Conservation (phyloP, 2,888 invertebrate species). For the Spicauda simplicius region DNA sequence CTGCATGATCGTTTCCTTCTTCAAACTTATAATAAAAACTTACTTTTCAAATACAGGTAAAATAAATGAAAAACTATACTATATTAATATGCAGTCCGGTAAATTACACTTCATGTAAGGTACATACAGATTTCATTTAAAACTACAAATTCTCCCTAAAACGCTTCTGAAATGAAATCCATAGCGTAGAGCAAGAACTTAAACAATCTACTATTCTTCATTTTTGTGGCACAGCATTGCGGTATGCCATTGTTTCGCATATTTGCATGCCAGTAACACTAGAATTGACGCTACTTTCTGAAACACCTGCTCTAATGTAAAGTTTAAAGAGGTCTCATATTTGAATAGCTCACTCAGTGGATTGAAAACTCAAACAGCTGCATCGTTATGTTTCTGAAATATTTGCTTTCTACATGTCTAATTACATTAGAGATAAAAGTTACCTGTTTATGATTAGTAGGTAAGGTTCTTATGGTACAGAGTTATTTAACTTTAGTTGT, state of each 20-base stretch:
- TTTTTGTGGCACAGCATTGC: conserved; percentile 6
- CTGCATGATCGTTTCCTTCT: too few species aligned
- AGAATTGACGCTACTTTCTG: not conserved
- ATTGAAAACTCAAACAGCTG: conserved; percentile 7
- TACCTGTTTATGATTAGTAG: not conserved
- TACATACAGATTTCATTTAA: too few species aligned
- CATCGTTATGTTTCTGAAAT: conserved; percentile 7
- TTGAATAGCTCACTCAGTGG: conserved; percentile 16
- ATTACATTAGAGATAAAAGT: not conserved
- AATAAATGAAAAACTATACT: too few species aligned
- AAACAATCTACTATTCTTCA: conserved; percentile 7
- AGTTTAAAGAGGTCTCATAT: conserved; percentile 25
- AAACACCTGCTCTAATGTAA: conserved; percentile 29
- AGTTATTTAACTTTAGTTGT: too few species aligned
- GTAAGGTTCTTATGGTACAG: not conserved
- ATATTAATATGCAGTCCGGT: too few species aligned
- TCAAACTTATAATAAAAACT: too few species aligned
- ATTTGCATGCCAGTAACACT: conserved; percentile 26
- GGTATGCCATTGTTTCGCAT: conserved; percentile 22
- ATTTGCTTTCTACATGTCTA: not conserved
- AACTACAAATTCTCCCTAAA: not conserved
- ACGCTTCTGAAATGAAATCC: not conserved
- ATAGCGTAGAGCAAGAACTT: not conserved
- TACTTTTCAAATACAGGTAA: too few species aligned
- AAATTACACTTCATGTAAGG: too few species aligned